A percentile compares a stretch with the other conserved stretches of the same genome.
phyloP scores from a whole-genome alignment of 2,113 vertebrate genomes.

The Hepsetus odoe region DNA sequence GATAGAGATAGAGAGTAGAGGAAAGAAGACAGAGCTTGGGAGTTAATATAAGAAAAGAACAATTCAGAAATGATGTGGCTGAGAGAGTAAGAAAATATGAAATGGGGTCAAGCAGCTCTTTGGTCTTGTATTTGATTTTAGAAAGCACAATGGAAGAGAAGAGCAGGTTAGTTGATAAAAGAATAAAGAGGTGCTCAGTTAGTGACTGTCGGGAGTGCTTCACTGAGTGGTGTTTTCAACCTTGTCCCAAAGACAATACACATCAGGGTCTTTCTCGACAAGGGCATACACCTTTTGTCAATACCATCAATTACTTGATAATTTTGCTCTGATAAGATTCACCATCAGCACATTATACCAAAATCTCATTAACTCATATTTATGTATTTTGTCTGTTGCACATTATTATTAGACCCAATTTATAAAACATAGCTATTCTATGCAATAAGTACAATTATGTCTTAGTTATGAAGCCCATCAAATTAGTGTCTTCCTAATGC shows the following conservation, averaged over 20 bases:
- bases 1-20: neutral
- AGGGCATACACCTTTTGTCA: no score
- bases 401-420: no score
- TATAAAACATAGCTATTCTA: no score
- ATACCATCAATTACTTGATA: no score
- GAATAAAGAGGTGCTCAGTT: slow-evolving; percentile 13
- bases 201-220: neutral
- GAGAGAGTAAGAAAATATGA: no score
- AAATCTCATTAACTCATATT: no score
- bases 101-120: slow-evolving; percentile 20
- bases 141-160: slow-evolving; percentile 5
- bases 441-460: neutral
- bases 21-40: no score
- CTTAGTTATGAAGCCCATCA: neutral
- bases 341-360: no score
- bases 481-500: neutral
- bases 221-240: neutral
- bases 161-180: slow-evolving; percentile 10
- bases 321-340: no score
- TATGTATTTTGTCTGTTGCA: neutral
- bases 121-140: slow-evolving; percentile 19
- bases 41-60: no score
- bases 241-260: neutral
- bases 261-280: neutral
- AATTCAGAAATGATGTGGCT: no score